Percentiles rank a stretch among this genome's conserved stretches.
phyloP scores from a whole-genome alignment of 2,888 invertebrate genomes.

The Drosophila cyrtoloma region DNA sequence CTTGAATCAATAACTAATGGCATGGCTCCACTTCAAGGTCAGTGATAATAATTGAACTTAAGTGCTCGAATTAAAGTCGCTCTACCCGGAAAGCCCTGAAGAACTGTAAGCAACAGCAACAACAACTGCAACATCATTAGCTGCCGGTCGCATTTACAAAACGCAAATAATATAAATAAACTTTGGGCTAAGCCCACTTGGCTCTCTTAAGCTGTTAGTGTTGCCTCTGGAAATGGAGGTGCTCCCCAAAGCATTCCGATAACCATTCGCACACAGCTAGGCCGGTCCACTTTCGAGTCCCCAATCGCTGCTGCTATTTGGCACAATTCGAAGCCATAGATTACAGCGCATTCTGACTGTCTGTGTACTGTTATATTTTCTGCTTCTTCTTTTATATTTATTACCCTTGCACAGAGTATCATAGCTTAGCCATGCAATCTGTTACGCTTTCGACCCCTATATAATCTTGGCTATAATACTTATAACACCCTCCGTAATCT shows the following conservation, averaged over 20 bases:
- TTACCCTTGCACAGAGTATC: neutral
- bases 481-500: neutral
- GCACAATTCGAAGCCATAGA: slow-evolving; percentile 46
- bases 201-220: slow-evolving; percentile 37
- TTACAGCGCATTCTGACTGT: slow-evolving; percentile 31
- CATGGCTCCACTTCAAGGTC: slow-evolving; percentile 29
- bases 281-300: slow-evolving; percentile 24
- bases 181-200: slow-evolving; percentile 60
- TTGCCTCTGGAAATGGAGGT: slow-evolving; percentile 2
- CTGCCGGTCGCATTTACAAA: slow-evolving; percentile 11
- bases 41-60: slow-evolving; percentile 26
- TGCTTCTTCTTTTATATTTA: neutral
- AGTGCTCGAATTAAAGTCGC: slow-evolving; percentile 28
- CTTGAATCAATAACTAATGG: slow-evolving; percentile 16
- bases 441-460: neutral
- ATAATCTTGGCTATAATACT: neutral
- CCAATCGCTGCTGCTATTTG: slow-evolving; percentile 37
- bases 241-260: slow-evolving; percentile 18
- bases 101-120: neutral
- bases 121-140: slow-evolving; percentile 31
- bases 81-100: neutral
- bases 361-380: slow-evolving; percentile 17
- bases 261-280: slow-evolving; percentile 8
- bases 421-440: neutral
- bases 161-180: slow-evolving; percentile 55